These are phyloP conservation scores for Leptothorax acervorum DNA, from an alignment of 2,888 invertebrate species.

Conservation along the genomic window DNA sequence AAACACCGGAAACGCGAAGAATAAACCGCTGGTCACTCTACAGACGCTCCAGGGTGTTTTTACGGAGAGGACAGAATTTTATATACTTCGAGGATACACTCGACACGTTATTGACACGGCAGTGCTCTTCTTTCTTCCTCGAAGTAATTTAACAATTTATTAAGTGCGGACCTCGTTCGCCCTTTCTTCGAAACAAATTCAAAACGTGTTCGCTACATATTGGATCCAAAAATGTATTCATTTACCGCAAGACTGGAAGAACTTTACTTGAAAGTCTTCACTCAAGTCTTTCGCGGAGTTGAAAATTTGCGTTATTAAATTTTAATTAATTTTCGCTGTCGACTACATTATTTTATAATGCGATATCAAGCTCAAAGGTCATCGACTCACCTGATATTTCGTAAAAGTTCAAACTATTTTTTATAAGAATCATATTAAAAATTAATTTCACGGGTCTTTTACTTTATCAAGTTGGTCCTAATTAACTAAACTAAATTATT, in stretches of 20 bases:
- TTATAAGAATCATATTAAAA: slow-evolving; percentile 2
- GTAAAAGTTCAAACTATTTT: neutral
- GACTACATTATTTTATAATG: neutral
- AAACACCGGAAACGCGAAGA: slow-evolving; percentile 15
- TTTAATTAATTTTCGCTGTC: neutral
- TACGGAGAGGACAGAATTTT: neutral
- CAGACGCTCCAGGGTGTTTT: neutral
- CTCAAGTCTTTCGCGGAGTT: neutral
- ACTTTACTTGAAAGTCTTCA: neutral
- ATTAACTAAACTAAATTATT: neutral
- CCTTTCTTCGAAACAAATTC: neutral
- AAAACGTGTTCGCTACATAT: neutral
- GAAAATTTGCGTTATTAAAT: neutral
- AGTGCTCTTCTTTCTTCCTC: neutral
- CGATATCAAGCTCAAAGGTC: neutral
- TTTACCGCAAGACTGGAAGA: neutral
- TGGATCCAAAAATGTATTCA: neutral
- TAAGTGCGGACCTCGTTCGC: neutral
- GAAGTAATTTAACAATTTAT: neutral
- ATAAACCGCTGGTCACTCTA: neutral
- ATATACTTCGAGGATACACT: neutral
- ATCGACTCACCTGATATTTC: neutral
- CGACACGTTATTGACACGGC: neutral
- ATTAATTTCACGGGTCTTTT: neutral
- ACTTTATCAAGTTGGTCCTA: neutral